Percentiles rank a stretch among this genome's conserved stretches.
Evolutionary conservation across 2,113 vertebrate species (phyloP).

Genomic region (Emydocephalus ijimae): DNA sequence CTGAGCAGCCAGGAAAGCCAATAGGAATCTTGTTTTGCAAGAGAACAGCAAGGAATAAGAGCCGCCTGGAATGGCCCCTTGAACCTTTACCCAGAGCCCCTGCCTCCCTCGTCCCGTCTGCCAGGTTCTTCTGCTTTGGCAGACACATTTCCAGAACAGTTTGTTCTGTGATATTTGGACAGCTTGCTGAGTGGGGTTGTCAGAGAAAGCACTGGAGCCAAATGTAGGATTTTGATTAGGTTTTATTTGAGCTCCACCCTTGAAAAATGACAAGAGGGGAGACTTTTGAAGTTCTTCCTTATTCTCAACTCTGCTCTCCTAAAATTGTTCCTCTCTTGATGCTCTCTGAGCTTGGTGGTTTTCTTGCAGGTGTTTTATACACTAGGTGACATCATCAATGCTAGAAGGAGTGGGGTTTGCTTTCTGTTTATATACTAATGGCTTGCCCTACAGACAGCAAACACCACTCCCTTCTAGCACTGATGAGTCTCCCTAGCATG

Average conservation of each 20-base stretch:
- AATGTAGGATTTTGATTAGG: conserved; percentile 7
- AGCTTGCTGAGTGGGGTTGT: neutral
- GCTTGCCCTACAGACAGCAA: neutral
- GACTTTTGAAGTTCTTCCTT: neutral
- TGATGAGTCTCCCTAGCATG: neutral
- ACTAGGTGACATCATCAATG: no score
- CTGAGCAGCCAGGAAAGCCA: neutral
- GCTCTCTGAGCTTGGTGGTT: no score
- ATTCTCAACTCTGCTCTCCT: neutral
- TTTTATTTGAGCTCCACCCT: neutral
- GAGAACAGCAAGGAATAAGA: neutral
- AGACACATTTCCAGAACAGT: neutral
- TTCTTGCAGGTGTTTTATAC: no score
- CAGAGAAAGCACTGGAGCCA: neutral
- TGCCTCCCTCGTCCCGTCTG: neutral
- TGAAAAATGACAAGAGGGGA: neutral
- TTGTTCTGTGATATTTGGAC: conserved; percentile 10
- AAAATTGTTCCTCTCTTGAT: neutral
- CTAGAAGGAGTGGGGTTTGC: no score
- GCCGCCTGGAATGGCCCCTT: no score
- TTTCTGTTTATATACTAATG: no score
- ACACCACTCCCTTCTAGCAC: neutral
- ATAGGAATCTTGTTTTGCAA: neutral
- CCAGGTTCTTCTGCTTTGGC: neutral
- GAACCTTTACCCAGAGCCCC: neutral